Evolutionary conservation across 2,797 vertebrate species (phyloP), one percentile per base, ranked within the genome.

Genomic region (Intellagama lesueurii): DNA sequence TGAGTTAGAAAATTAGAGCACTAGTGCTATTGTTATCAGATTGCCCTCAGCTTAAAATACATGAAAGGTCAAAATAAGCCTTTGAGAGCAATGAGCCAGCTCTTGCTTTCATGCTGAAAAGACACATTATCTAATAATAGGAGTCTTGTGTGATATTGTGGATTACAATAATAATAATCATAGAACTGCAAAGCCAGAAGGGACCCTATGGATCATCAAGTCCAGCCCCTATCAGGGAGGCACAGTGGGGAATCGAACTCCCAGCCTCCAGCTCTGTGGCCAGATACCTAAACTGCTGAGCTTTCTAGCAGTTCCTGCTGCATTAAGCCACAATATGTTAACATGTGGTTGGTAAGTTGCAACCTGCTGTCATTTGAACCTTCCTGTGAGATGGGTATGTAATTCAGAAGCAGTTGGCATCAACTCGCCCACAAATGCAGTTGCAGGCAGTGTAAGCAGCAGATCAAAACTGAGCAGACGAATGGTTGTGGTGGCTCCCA

Each of bases 401-500:
- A 69, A 68, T 49, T 77, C 52, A 85, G 77, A 86, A 81, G 88
- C 56, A 81, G 78, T 60, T 86, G 77, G 24, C 52, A 75, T 85
- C 44, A 73, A 40, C 49, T 81, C 52, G 77, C 40, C 77, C 88
- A 73, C 81, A 44, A 68, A 83, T 89, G n/a, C 56, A 86, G 11
- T 75, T 76, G 70, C 24, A 68, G 60, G 47, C 30, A 35, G 32
- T 68, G 64, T 82, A 44, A 90, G 89, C 44, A 82, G 73, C 7
- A 56, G 28, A 69, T 69, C 89, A 69, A 81, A 82, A 68, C 28
- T 26, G 80, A 77, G 22, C 79, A 83, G 16, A 64, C 0, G 1
- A 64, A 81, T 32, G 22, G n/a, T 44, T 76, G 35, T 69, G 47
- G 66, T 70, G 73, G 44, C 44, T 77, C 84, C 72, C 47, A 82